Base-by-base conservation (phyloP, 2,888 invertebrate species). In the Venustoraphidia nigricollis region DNA sequence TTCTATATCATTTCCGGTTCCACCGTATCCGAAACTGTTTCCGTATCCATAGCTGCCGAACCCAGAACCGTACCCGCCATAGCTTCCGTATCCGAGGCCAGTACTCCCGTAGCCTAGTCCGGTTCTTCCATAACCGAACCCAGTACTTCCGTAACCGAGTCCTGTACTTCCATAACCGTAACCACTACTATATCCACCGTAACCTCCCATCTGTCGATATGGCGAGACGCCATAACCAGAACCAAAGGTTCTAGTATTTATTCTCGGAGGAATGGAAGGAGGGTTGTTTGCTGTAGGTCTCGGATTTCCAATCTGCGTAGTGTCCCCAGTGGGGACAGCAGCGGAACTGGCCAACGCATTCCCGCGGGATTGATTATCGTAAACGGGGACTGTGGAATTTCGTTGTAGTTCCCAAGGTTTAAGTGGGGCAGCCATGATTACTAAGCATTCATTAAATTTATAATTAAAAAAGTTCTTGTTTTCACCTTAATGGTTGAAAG, bases 1-100 rank as follows among this genome's bases (percentile, higher is more conserved):
- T 66, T 81, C 82, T 50, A 75, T 69, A 60, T 81, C 78, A 52
- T 71, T 69, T 53, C 66, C 64, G 9, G 63, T 59, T 35, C 59
- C 58, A 17, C 56, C 51, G 51, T 50, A 46, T 39, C 68, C 67
- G 51, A 62, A 62, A 54, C 66, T 60, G 53, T 70, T 71, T 49
- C 51, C 57, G 45, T 66, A 75, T 44, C 70, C 57, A 47, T 58
- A 60, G 40, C 54, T 56, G 11, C 61, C 62, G 46, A 63, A 65
- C 35, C 58, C 57, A 41, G 61, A 57, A 49, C 61, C 61, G 48
- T 60, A 60, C 3, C 43, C 41, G 10, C 53, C 50, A 38, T 50
- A 50, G 9, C 48, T 46, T 36, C 53, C 53, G 9, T 45, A 52
- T 17, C 53, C 47, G 10, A 14, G 11, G 11, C 39, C 39, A 14